A percentile compares a stretch with the other conserved stretches of the same genome.
phyloP scores from a whole-genome alignment of 2,113 vertebrate species.

The Rattus norvegicus region DNA sequence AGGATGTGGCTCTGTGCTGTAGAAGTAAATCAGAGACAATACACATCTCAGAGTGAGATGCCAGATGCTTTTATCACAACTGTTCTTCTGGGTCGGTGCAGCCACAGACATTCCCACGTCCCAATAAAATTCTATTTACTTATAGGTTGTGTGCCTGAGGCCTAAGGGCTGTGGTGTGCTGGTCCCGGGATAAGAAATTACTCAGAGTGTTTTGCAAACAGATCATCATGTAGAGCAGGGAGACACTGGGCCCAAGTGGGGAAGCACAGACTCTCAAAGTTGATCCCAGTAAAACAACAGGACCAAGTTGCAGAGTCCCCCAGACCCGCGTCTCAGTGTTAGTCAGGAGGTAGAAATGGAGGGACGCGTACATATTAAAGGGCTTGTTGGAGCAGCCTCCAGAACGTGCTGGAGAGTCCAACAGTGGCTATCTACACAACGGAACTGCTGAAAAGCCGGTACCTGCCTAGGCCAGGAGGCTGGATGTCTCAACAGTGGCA shows the following conservation, averaged over 20 bases:
- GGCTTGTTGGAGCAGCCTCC: neutral
- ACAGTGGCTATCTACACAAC: neutral
- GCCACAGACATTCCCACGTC: rapidly evolving
- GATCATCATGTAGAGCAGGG: rapidly evolving
- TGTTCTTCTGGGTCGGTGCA: rapidly evolving
- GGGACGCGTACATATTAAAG: neutral
- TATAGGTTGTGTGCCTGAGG: neutral
- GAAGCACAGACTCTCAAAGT: rapidly evolving
- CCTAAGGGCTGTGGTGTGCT: rapidly evolving
- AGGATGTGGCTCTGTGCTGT: rapidly evolving
- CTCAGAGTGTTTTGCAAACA: neutral
- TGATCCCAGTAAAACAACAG: rapidly evolving
- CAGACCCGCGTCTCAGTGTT: neutral
- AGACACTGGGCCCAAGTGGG: rapidly evolving
- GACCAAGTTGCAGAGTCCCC: neutral
- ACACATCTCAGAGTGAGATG: rapidly evolving
- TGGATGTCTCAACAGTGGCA: neutral
- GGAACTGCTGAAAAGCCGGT: neutral
- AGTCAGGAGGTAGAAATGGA: neutral
- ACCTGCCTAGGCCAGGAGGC: neutral
- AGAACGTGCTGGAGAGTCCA: neutral
- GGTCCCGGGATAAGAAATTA: neutral
- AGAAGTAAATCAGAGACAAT: rapidly evolving
- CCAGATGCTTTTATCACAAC: neutral
- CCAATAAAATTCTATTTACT: neutral